Evolutionary conservation across 2,888 invertebrate genomes (phyloP), one percentile per base, ranked within the genome.

Genomic region (Meiosimyza decipiens): DNA sequence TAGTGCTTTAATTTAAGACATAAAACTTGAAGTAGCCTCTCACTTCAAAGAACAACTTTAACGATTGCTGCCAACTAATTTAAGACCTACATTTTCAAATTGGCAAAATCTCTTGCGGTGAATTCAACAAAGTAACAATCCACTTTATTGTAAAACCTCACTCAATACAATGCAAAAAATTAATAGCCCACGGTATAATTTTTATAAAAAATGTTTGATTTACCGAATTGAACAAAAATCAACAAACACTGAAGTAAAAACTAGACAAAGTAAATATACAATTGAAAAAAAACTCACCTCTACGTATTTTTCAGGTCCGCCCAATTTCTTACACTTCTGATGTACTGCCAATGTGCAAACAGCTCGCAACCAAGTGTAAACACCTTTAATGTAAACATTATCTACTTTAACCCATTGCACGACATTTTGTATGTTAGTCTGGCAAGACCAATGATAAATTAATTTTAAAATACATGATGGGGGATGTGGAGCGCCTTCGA

Each of bases 391-490:
- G 77, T 92, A 93, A 4, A 91, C 86, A 80, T 92, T 93, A 71
- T 93, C 91, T 0, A 93, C 95, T 83, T 91, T 91, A 1, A 96
- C 96, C 96, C 96, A 96, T 75, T 94, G 94, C 0, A 94, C 91
- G 0, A 96, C 95, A 81, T 96, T 96, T 79, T 94, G 93, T 0
- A 95, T 94, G 77, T 94, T 94, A 0, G 96, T 96, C 84, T 96
- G 96, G 78, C 96, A 96, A 0, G 95, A 91, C 96, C 96, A 96
- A 84, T 96, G 96, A 86, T 96, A 96, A 68, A 96, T 90, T 0
- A 96, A 88, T 81, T 96, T 96, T 1, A 96, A 87, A 11, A 96
- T 88, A 0, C 94, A 92, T 51, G 93, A 93, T 0, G 96, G 95
- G 0, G 94, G 93, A 86, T 95, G 94, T 0, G 94, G 92, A 2